A percentile compares a stretch with the other conserved stretches of the same genome.
phyloP scores from a whole-genome alignment of 2,797 vertebrate genomes.

The Rhinatrema bivittatum region DNA sequence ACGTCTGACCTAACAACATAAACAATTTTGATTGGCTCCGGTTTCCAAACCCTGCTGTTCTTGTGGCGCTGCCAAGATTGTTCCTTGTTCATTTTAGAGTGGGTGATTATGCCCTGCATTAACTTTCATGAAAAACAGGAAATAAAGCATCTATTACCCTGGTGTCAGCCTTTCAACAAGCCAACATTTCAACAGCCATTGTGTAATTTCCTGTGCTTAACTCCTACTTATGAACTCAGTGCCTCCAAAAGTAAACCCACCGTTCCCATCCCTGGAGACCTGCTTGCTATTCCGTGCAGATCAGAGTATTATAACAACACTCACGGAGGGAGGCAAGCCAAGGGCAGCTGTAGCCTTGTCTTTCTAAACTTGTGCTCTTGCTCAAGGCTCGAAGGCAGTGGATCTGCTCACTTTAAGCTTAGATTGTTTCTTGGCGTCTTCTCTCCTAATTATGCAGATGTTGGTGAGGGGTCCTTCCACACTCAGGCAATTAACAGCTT shows the following conservation, averaged over 20 bases:
- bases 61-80: slow-evolving; percentile 57
- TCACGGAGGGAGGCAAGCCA: too few relatives aligned
- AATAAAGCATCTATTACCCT: slow-evolving; percentile 64
- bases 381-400: too few relatives aligned
- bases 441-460: too few relatives aligned
- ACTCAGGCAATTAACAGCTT: too few relatives aligned
- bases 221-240: slow-evolving; percentile 47
- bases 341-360: too few relatives aligned
- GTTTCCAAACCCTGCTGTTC: slow-evolving; percentile 56
- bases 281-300: not conserved
- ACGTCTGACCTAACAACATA: slow-evolving; percentile 55
- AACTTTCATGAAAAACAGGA: slow-evolving; percentile 69
- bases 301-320: not conserved
- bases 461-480: too few relatives aligned
- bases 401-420: too few relatives aligned
- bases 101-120: slow-evolving; percentile 58
- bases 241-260: slow-evolving; percentile 31
- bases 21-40: slow-evolving; percentile 63
- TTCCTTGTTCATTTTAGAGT: slow-evolving; percentile 40
- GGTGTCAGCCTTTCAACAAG: slow-evolving; percentile 67
- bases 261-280: slow-evolving; percentile 11
- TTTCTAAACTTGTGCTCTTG: too few relatives aligned
- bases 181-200: slow-evolving; percentile 66
- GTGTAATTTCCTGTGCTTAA: slow-evolving; percentile 60
- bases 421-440: too few relatives aligned